Evolutionary conservation across 2,797 vertebrate species (phyloP).

Genomic region (Myotis daubentonii): DNA sequence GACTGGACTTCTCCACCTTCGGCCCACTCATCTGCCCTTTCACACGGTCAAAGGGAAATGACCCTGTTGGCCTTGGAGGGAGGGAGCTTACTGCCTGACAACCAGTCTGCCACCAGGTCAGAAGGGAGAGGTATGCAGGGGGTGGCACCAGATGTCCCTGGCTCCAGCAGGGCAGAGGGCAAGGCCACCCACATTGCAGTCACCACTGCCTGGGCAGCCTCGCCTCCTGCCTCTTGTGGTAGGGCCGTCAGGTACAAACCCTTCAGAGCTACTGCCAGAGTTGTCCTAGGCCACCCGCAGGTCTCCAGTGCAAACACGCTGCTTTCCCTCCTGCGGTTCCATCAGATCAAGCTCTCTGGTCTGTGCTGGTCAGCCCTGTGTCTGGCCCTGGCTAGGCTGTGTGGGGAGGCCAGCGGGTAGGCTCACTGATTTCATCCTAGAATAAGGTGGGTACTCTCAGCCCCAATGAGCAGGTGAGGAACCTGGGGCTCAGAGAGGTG

Average conservation of each 20-base stretch:
- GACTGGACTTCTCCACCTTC: background rate
- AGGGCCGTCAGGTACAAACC: background rate
- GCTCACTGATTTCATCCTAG: background rate
- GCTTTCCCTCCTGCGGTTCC: background rate
- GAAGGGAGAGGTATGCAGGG: background rate
- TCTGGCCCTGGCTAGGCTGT: background rate
- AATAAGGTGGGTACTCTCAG: background rate
- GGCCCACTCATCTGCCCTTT: background rate
- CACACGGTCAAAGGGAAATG: background rate
- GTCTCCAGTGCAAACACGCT: background rate
- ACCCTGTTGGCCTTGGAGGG: background rate
- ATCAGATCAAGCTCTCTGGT: background rate
- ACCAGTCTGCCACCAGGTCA: background rate
- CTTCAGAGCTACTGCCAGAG: background rate
- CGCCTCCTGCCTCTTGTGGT: background rate
- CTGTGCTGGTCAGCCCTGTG: background rate
- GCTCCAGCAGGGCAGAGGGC: background rate
- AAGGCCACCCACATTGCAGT: background rate
- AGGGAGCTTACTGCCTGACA: background rate
- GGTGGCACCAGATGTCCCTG: background rate
- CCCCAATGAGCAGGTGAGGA: background rate
- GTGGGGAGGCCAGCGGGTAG: background rate
- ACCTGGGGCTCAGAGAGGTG: background rate
- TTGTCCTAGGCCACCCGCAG: background rate
- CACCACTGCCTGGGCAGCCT: background rate